These are phyloP conservation scores for Stegodyphus mimosarum DNA, from an alignment of 1,140 invertebrate genomes.

Conservation along the genomic window DNA sequence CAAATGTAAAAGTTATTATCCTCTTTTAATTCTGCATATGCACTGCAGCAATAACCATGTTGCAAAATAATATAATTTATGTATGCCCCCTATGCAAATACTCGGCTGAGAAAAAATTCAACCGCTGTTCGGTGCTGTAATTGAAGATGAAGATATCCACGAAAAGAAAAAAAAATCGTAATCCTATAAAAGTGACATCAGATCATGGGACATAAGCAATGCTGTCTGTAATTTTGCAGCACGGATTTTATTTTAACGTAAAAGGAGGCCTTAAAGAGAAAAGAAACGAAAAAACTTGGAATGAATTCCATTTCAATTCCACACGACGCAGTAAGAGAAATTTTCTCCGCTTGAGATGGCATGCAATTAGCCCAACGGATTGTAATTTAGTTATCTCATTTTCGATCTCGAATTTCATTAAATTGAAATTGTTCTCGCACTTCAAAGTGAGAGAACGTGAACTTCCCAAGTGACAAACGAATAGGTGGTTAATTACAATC, in stretches of 20 bases:
- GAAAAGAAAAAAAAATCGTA: neutral
- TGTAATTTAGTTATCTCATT: conserved; percentile 55
- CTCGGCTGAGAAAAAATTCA: no score
- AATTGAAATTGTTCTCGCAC: conserved; percentile 22
- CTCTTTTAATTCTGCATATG: no score
- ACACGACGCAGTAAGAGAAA: conserved; percentile 13
- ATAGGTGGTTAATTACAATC: no score
- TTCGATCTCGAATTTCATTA: conserved; percentile 43
- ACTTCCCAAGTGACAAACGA: neutral
- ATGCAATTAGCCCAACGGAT: conserved; percentile 18
- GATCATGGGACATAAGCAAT: conserved; percentile 50
- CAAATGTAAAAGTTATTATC: no score
- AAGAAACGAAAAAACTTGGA: conserved; percentile 3
- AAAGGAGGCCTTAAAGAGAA: conserved; percentile 1
- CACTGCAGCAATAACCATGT: no score
- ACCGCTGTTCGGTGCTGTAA: no score
- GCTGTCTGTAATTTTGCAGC: conserved; percentile 32
- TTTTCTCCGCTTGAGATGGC: neutral
- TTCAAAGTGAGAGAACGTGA: neutral
- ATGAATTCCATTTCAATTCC: conserved; percentile 35
- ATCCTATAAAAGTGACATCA: conserved; percentile 53
- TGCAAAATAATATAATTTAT: no score
- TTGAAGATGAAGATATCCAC: no score
- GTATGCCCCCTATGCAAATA: no score
- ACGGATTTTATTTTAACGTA: conserved; percentile 17